Percentiles rank a stretch among this genome's conserved stretches.
phyloP scores from a whole-genome alignment of 2,797 vertebrate species.

The Catharus ustulatus region DNA sequence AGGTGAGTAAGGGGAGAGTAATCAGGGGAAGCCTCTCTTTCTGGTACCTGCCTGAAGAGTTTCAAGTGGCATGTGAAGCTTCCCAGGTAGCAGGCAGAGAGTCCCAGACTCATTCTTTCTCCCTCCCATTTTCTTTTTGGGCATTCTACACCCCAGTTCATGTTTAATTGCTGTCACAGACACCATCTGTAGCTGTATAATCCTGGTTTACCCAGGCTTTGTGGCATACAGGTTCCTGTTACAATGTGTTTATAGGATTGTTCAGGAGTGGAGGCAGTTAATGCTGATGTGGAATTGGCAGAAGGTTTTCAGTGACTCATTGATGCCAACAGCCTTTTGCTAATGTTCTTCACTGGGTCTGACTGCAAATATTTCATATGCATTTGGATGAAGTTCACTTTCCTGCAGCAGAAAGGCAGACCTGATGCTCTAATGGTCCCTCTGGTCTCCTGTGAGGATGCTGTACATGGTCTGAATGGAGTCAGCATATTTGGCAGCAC shows the following conservation, averaged over 20 bases:
- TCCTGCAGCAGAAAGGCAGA: conserved; percentile 40
- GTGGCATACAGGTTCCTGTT: background rate
- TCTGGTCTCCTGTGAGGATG: conserved; percentile 37
- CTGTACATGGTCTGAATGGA: conserved; percentile 42
- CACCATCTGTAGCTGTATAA: background rate
- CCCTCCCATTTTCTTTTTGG: background rate
- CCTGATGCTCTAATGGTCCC: conserved; percentile 60
- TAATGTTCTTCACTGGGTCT: conserved; percentile 29
- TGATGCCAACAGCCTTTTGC: conserved; percentile 44
- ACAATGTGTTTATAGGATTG: background rate
- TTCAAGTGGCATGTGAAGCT: background rate
- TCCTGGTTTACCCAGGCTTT: background rate
- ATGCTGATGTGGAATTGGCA: conserved; percentile 48
- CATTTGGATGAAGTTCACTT: conserved; percentile 52
- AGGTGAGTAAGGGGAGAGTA: background rate
- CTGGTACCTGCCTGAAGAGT: background rate
- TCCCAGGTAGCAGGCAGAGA: background rate
- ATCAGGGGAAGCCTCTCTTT: background rate
- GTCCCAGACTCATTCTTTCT: background rate
- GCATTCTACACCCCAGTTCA: background rate
- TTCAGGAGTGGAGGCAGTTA: conserved; percentile 12
- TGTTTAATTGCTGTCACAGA: background rate
- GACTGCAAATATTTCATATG: conserved; percentile 30
- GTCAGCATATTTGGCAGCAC: conserved; percentile 48
- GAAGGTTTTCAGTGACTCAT: conserved; percentile 23